Evolutionary conservation across 1,140 invertebrate genomes (phyloP).

Genomic region (Lethocerus indicus): DNA sequence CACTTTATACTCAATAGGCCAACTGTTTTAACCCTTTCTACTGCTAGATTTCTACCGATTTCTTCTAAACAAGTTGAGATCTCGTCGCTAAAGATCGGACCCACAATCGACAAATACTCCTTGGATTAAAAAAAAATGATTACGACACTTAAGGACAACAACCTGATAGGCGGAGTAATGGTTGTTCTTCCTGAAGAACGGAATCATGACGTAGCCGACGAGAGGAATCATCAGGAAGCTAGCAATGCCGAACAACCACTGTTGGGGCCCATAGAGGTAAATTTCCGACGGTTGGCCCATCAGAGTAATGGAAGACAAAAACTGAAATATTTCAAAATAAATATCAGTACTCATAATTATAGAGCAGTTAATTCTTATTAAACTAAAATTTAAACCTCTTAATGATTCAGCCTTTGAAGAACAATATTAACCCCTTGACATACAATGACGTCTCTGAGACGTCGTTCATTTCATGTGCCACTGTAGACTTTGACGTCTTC

Average conservation of each 20-base stretch:
- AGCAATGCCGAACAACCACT: constrained; percentile 25
- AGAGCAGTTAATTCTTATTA: neutral
- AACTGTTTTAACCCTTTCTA: neutral
- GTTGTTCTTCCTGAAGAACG: constrained; percentile 32
- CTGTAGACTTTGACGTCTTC: no score
- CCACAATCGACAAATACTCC: no score
- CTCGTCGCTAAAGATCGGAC: no score
- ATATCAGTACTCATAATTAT: neutral
- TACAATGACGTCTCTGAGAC: no score
- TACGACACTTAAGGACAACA: constrained; percentile 1
- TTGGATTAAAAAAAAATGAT: neutral
- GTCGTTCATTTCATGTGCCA: no score
- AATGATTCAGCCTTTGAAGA: neutral
- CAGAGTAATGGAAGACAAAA: constrained; percentile 40
- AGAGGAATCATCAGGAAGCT: constrained; percentile 28
- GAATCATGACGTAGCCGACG: constrained; percentile 34
- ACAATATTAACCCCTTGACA: no score
- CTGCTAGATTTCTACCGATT: neutral
- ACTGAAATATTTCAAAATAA: constrained; percentile 21
- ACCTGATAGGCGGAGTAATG: constrained; percentile 22
- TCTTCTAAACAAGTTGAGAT: no score
- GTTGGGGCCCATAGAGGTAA: constrained; percentile 29
- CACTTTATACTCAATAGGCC: neutral
- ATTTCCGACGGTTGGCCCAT: constrained; percentile 38
- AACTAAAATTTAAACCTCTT: neutral